A percentile compares a stretch with the other conserved stretches of the same genome.
Conservation (phyloP, 2,113 vertebrate species). For the Naja naja region DNA sequence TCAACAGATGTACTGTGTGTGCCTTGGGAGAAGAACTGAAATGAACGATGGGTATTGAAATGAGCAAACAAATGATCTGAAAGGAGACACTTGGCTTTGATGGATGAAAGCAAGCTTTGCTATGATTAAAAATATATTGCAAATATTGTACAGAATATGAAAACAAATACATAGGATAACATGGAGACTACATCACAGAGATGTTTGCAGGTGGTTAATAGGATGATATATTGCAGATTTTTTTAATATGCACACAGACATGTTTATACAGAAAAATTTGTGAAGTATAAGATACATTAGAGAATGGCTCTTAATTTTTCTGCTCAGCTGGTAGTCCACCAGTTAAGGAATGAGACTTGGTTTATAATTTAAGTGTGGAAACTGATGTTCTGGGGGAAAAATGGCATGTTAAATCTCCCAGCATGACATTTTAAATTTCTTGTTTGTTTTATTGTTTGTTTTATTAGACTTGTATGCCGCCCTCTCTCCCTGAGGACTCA, state of each 20-base stretch:
- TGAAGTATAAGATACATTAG: not conserved
- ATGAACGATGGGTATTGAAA: slow-evolving; percentile 54
- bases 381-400: not conserved
- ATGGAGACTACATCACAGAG: not conserved
- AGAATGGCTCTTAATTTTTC: slow-evolving; percentile 23
- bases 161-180: slow-evolving; percentile 38
- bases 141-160: slow-evolving; percentile 47
- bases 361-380: slow-evolving; percentile 11
- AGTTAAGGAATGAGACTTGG: not conserved
- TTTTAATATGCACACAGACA: slow-evolving; percentile 15
- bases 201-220: slow-evolving; percentile 40
- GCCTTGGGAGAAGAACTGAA: slow-evolving; percentile 54
- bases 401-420: not conserved
- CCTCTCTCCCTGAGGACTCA: too few relatives aligned
- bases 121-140: slow-evolving; percentile 51
- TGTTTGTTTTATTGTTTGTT: too few relatives aligned
- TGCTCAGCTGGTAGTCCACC: not conserved
- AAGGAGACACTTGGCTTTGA: slow-evolving; percentile 45
- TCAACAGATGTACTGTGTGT: slow-evolving; percentile 49
- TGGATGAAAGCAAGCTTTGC: slow-evolving; percentile 54
- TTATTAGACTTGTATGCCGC: too few relatives aligned
- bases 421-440: not conserved
- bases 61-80: slow-evolving; percentile 56
- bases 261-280: slow-evolving; percentile 13
- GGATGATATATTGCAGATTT: slow-evolving; percentile 7